Conservation (phyloP, 1,140 invertebrate species). For the Dendroctonus valens region DNA sequence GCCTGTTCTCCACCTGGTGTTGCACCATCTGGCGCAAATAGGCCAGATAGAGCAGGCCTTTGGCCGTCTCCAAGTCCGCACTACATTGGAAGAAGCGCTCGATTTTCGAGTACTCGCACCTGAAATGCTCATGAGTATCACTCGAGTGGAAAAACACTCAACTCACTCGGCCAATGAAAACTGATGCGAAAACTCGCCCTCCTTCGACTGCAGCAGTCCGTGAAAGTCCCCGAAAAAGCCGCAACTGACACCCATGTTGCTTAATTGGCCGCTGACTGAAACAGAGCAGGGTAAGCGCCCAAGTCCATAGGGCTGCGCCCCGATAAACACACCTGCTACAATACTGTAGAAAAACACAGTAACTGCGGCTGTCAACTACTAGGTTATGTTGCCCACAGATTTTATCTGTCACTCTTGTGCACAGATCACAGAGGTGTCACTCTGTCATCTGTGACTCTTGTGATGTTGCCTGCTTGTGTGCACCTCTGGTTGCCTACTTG, state of each 20-base stretch:
- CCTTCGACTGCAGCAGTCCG: constrained; percentile 30
- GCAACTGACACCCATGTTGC: constrained; percentile 1
- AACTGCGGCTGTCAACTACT: too few relatives aligned
- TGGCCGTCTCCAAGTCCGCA: constrained; percentile 15
- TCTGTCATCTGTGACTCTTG: too few relatives aligned
- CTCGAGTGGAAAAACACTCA: constrained; percentile 8
- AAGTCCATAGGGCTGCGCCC: too few relatives aligned
- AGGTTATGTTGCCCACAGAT: too few relatives aligned
- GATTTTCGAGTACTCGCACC: constrained; percentile 35
- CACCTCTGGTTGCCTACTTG: too few relatives aligned
- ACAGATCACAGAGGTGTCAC: too few relatives aligned
- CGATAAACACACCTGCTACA: too few relatives aligned
- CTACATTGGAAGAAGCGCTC: constrained; percentile 35
- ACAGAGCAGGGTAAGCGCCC: too few relatives aligned
- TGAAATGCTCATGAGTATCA: constrained; percentile 17
- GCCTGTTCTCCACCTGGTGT: constrained; percentile 24
- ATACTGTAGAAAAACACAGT: too few relatives aligned
- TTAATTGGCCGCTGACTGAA: background rate
- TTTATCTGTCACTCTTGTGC: too few relatives aligned
- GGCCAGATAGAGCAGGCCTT: constrained; percentile 35
- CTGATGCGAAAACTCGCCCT: constrained; percentile 11
- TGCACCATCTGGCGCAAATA: constrained; percentile 31
- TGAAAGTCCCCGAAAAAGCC: constrained; percentile 39
- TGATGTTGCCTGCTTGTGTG: too few relatives aligned
- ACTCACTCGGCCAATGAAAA: constrained; percentile 30